These are phyloP conservation scores for Tolypeutes matacus DNA, from an alignment of 2,797 vertebrate species.

Conservation along the genomic window DNA sequence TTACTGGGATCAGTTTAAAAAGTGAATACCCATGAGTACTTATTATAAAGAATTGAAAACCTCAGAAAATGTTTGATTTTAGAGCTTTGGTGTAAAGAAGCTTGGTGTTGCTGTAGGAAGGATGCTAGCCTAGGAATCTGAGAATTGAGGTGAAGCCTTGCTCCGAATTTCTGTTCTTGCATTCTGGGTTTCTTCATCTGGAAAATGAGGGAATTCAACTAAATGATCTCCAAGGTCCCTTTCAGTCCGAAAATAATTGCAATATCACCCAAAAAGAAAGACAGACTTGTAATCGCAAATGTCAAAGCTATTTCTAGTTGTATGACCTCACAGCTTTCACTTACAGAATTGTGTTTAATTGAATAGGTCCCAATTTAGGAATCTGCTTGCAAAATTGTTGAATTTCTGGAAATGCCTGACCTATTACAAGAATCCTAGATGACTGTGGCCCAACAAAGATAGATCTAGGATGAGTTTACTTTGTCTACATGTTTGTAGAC, in stretches of 20 bases:
- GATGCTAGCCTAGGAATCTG: not conserved
- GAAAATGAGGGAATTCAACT: slow-evolving; percentile 45
- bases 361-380: slow-evolving; percentile 78
- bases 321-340: slow-evolving; percentile 76
- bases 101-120: not conserved
- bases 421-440: slow-evolving; percentile 71
- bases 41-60: slow-evolving; percentile 26
- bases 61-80: slow-evolving; percentile 23
- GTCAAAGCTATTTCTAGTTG: slow-evolving; percentile 79
- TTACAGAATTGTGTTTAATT: slow-evolving; percentile 77
- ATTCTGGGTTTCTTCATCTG: slow-evolving; percentile 44
- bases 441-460: slow-evolving; percentile 43
- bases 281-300: slow-evolving; percentile 73
- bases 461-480: slow-evolving; percentile 53
- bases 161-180: slow-evolving; percentile 19
- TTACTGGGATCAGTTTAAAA: not conserved
- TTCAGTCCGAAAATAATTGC: slow-evolving; percentile 51
- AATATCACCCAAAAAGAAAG: slow-evolving; percentile 63
- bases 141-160: not conserved
- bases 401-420: slow-evolving; percentile 76
- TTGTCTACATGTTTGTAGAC: slow-evolving; percentile 53
- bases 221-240: slow-evolving; percentile 11
- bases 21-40: not conserved
- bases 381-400: slow-evolving; percentile 55
- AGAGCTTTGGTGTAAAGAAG: slow-evolving; percentile 4